Conservation (phyloP, 64 coral and sea anemone genomes). For the Hydrozoanthus tunicans region DNA sequence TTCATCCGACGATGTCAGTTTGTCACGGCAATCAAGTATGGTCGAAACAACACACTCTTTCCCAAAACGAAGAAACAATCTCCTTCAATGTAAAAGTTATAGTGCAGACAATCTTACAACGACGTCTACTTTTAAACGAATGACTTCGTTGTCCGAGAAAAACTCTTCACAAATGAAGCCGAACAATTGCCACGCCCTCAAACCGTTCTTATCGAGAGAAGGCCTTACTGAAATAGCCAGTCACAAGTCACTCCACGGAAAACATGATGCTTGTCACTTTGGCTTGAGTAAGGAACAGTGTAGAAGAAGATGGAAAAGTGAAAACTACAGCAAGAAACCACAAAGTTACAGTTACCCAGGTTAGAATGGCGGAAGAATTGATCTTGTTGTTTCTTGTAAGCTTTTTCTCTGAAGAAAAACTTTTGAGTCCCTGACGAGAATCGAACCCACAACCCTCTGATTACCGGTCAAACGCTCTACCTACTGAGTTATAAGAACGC, state of each 20-base stretch:
- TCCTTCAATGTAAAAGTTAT: not conserved
- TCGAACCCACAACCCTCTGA: too few relatives aligned
- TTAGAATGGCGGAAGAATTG: not conserved
- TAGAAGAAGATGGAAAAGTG: not conserved
- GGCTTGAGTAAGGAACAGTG: constrained; percentile 2
- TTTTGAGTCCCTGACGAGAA: too few relatives aligned
- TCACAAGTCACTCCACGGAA: constrained; percentile 22
- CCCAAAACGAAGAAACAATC: not conserved
- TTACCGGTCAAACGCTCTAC: too few relatives aligned
- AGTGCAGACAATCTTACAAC: constrained; percentile 39
- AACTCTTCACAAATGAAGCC: not conserved
- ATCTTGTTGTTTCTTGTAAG: too few relatives aligned
- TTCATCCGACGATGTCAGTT: not conserved
- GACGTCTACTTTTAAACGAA: not conserved
- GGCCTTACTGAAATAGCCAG: constrained; percentile 17
- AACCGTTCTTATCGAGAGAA: constrained; percentile 16
- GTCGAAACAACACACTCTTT: not conserved
- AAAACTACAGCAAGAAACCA: constrained; percentile 27
- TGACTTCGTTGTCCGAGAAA: not conserved
- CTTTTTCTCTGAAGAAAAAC: too few relatives aligned
- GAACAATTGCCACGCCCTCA: not conserved
- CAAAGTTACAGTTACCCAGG: constrained; percentile 32
- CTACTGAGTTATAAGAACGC: too few relatives aligned
- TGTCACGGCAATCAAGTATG: constrained; percentile 1
- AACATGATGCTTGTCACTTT: constrained; percentile 21